phyloP scores from a whole-genome alignment of 2,113 vertebrate genomes.

The Sciurus niger region DNA sequence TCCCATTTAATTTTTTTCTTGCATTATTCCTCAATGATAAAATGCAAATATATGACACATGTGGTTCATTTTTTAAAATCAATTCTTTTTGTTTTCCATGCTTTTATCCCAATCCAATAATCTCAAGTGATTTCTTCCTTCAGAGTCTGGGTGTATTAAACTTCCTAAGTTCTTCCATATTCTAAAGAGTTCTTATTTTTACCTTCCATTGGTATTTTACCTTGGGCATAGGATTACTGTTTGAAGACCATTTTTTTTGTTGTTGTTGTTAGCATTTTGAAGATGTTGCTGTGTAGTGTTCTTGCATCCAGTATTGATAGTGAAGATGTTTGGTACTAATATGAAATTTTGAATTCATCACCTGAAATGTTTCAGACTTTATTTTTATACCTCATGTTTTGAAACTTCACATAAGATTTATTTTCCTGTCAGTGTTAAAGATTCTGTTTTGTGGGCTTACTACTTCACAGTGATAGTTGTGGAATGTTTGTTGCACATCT shows the following conservation, averaged over 20 bases:
- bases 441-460: not conserved
- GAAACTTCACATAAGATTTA: not conserved
- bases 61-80: not conserved
- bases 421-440: not conserved
- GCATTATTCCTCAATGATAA: not conserved
- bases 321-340: not conserved
- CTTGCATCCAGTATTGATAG: not conserved
- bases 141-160: not conserved
- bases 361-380: not conserved
- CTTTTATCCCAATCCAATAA: not conserved
- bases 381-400: not conserved
- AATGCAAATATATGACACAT: not conserved
- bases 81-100: not conserved
- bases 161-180: not conserved
- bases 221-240: not conserved
- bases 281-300: not conserved
- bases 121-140: slow-evolving; percentile 28
- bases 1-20: not conserved
- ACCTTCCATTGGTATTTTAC: not conserved
- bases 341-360: not conserved
- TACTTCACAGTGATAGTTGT: not conserved
- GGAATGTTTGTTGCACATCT: not conserved
- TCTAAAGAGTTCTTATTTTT: not conserved
- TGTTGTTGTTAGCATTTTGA: not conserved
- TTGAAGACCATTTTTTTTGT: not conserved